Conservation (phyloP, 2,888 invertebrate genomes). For the Chaitophorus viminalis region DNA sequence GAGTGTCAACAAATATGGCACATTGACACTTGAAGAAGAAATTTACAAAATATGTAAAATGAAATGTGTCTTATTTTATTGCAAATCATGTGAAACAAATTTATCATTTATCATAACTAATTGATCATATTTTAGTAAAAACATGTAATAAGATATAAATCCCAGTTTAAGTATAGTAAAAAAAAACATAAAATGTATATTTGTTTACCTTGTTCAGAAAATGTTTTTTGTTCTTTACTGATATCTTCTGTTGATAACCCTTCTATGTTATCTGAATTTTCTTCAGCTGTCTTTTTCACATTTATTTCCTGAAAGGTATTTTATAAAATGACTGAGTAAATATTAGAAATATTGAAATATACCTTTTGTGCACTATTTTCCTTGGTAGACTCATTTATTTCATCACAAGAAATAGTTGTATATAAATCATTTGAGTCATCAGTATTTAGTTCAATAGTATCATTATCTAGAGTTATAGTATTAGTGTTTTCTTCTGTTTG, state of each 20-base stretch:
- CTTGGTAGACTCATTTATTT: neutral
- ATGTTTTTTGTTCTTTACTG: neutral
- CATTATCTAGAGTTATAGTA: neutral
- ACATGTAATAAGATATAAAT: too few species aligned
- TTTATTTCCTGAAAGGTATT: slow-evolving; percentile 4
- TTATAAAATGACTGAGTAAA: neutral
- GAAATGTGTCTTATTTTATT: too few species aligned
- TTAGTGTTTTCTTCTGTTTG: neutral
- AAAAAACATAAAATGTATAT: neutral
- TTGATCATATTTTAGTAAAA: too few species aligned
- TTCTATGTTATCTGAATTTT: neutral
- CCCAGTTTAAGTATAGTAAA: neutral
- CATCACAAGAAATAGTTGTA: neutral
- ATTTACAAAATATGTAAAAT: too few species aligned
- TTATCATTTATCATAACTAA: too few species aligned
- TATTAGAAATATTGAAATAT: neutral
- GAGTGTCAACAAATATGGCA: too few species aligned
- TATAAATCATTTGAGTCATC: neutral
- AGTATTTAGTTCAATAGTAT: neutral
- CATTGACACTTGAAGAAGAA: too few species aligned
- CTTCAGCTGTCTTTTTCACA: neutral
- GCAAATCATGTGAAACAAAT: too few species aligned
- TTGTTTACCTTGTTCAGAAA: slow-evolving; percentile 15
- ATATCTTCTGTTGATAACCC: slow-evolving; percentile 1
- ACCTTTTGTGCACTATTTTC: neutral